phyloP scores from a whole-genome alignment of 2,113 vertebrate genomes.

The Epinephelus lanceolatus region DNA sequence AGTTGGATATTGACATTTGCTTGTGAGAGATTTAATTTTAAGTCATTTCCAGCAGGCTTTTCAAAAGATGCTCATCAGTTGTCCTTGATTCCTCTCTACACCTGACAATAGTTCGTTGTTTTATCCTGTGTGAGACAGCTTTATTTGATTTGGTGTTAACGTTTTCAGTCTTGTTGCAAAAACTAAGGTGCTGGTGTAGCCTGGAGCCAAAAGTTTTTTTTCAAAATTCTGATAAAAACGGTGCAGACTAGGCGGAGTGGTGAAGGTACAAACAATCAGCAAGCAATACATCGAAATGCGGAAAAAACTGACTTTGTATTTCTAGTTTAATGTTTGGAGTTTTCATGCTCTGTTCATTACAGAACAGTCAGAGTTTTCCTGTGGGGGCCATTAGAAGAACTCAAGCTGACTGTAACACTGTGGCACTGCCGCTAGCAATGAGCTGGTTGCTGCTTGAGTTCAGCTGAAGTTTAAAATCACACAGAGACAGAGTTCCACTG shows the following conservation, averaged over 20 bases:
- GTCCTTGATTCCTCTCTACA: background rate
- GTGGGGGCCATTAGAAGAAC: background rate
- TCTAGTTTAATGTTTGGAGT: background rate
- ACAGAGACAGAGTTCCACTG: conserved; percentile 1
- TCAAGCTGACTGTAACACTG: background rate
- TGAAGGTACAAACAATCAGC: background rate
- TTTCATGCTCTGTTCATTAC: background rate
- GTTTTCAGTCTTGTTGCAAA: background rate
- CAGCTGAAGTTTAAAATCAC: background rate
- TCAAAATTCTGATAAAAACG: no score
- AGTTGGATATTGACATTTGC: background rate
- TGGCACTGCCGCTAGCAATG: background rate
- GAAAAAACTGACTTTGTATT: background rate
- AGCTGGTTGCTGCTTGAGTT: conserved; percentile 4
- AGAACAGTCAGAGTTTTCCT: background rate
- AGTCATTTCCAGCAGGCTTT: no score
- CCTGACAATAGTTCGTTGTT: no score
- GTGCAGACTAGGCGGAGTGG: background rate
- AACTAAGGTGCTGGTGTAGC: no score
- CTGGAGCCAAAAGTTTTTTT: no score
- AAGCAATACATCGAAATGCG: background rate
- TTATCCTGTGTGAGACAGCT: background rate
- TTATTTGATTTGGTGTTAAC: background rate
- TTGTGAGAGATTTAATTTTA: background rate
- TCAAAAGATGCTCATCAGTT: background rate